Base-by-base conservation (phyloP, 2,888 invertebrate species). In the Galerucella calmariensis region DNA sequence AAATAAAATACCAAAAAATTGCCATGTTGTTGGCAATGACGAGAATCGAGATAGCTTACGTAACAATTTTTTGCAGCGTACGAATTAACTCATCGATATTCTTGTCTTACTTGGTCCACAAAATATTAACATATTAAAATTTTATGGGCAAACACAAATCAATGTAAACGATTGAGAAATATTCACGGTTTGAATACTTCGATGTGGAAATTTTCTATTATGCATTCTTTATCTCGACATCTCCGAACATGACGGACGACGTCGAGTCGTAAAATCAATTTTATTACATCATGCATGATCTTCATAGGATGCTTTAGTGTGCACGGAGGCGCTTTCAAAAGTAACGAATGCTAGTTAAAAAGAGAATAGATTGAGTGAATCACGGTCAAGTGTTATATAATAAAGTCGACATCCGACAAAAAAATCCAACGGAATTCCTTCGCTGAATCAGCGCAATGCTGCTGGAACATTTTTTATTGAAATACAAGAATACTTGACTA, bases 341-440 rank as follows among this genome's bases (percentile, higher is more conserved):
- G 48, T 14, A 51, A n/a, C 14, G 14, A 51, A 14, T 56, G 16
- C 16, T 16, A 53, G 16, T 53, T 20, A 66, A 51, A 65, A 63
- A 53, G 44, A 61, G 69, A 67, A 62, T 27, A 70, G 16, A 65
- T 59, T 27, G 61, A 27, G 12, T 44, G 16, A 58, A 59, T 56
- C 59, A 66, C 58, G 67, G 53, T 56, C 44, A 56, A 73, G 63
- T 46, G 44, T 73, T 67, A 44, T 59, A 70, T 67, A 70, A 70
- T 70, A 67, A 74, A 74, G 41, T 41, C 67, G 16, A 66, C 53
- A 69, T 61, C 20, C 67, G 67, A 35, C 65, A 51, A 51, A 58
- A 65, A 65, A 71, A 65, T 65, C 20, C 63, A 71, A 71, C 53
- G 53, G 72, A 58, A 67, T 61, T 70, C 67, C 53, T n/a, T 74